phyloP scores from a whole-genome alignment of 2,797 vertebrate genomes.

The Sparus aurata region DNA sequence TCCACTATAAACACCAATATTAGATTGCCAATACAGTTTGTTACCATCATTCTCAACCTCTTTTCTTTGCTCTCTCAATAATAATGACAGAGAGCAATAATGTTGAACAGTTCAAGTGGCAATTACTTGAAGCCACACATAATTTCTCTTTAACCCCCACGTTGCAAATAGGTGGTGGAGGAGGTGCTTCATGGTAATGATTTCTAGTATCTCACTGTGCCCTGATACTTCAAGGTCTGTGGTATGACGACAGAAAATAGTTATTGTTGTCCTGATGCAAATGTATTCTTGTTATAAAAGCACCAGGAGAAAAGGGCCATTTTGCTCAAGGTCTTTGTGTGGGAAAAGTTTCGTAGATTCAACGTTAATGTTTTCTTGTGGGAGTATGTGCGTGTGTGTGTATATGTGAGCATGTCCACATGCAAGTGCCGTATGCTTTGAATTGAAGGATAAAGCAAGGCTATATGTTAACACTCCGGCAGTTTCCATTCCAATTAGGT shows the following conservation, averaged over 20 bases:
- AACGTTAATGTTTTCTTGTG: constrained; percentile 33
- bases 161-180: constrained; percentile 27
- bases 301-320: constrained; percentile 34
- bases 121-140: constrained; percentile 54
- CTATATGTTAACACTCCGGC: constrained; percentile 43
- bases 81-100: neutral
- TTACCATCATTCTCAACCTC: constrained; percentile 12
- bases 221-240: constrained; percentile 77
- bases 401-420: neutral
- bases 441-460: constrained; percentile 42
- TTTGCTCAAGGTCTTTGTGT: constrained; percentile 55
- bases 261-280: constrained; percentile 66
- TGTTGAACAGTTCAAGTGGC: constrained; percentile 35
- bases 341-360: constrained; percentile 30
- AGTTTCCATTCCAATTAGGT: constrained; percentile 60
- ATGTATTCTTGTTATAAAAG: constrained; percentile 59
- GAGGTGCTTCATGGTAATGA: constrained; percentile 60
- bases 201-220: constrained; percentile 48
- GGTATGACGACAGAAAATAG: constrained; percentile 48
- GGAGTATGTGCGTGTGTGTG: neutral
- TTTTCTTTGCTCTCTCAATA: constrained; percentile 6
- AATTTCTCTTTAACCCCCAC: constrained; percentile 27
- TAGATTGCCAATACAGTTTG: constrained; percentile 26
- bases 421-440: neutral
- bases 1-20: constrained; percentile 21